Conservation (phyloP, 2,113 vertebrate genomes). For the pig (Sus scrofa) region T2T-Sscrofa CM000814.6:128864501-128865000, state of each 20-base stretch:
- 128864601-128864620: not conserved
- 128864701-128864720: not conserved
- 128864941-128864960: not conserved
- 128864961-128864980: not conserved
- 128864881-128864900: conserved; percentile 9
- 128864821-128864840: not conserved
- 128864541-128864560: not conserved
- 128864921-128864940: not conserved
- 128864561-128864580: not conserved
- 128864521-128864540: not conserved
- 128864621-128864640: not conserved
- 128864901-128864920: not conserved
- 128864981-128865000: not conserved
- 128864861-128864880: not conserved
- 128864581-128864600: not conserved
- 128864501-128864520: not conserved
- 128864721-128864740: not conserved
- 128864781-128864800: conserved; percentile 12
- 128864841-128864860: not conserved
- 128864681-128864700: not conserved
- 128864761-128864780: not conserved
- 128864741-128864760: not conserved
- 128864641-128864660: not conserved
- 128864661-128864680: not conserved
- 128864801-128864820: not conserved